Percentiles rank a stretch among this genome's conserved stretches.
Evolutionary conservation across 2,113 vertebrate genomes (phyloP).

Genomic region (Globicephala melas): DNA sequence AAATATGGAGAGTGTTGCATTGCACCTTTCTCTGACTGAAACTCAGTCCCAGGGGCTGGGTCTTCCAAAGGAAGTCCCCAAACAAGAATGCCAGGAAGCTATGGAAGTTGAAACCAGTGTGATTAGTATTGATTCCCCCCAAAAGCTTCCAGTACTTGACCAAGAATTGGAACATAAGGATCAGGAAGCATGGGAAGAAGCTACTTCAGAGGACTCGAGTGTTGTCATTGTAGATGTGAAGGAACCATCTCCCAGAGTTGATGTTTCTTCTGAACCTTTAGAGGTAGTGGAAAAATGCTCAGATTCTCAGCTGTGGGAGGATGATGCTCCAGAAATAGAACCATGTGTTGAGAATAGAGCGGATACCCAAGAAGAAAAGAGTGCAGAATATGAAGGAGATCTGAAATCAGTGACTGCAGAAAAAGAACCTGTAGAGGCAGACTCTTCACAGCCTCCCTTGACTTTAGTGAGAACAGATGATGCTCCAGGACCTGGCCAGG

Average conservation of each 20-base stretch:
- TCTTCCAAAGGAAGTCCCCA: constrained; percentile 60
- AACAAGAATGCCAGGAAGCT: constrained; percentile 63
- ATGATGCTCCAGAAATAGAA: neutral
- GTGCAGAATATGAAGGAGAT: constrained; percentile 36
- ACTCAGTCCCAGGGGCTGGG: constrained; percentile 61
- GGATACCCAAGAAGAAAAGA: constrained; percentile 53
- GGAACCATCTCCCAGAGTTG: constrained; percentile 67
- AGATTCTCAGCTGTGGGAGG: constrained; percentile 55
- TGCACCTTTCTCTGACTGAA: constrained; percentile 66
- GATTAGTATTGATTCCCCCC: constrained; percentile 68
- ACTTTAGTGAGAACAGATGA: constrained; percentile 23
- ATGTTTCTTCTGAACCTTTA: constrained; percentile 73
- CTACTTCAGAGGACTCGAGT: constrained; percentile 70
- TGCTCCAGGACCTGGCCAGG: neutral
- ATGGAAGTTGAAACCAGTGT: constrained; percentile 71
- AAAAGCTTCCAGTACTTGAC: constrained; percentile 60
- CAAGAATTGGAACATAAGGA: constrained; percentile 67
- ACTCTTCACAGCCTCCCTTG: neutral
- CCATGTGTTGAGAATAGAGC: constrained; percentile 48
- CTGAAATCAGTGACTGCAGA: constrained; percentile 39
- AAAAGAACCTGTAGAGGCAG: neutral
- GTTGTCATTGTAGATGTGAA: constrained; percentile 73
- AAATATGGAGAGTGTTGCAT: constrained; percentile 2
- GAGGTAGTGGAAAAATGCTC: constrained; percentile 56
- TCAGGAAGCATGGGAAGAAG: constrained; percentile 61